Percentiles rank a stretch among this genome's conserved stretches.
Evolutionary conservation across 2,113 vertebrate species (phyloP).

Genomic region (Odocoileus hemionus): DNA sequence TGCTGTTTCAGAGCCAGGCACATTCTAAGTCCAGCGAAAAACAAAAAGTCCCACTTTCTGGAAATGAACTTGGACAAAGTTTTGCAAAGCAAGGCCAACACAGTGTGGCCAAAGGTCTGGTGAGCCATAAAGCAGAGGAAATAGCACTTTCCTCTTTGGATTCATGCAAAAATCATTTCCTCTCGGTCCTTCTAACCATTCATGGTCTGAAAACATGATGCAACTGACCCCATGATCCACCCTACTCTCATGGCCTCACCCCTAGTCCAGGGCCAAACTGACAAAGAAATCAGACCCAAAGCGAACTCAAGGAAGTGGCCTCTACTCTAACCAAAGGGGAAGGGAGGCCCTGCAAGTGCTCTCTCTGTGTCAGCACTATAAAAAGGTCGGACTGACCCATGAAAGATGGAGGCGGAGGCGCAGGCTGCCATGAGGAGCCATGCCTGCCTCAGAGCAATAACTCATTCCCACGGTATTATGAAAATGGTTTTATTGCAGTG

Average conservation of each 20-base stretch:
- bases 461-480: constrained; percentile 80
- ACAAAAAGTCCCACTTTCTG: constrained; percentile 3
- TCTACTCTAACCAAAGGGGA: constrained; percentile 82
- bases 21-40: neutral
- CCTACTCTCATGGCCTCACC: constrained; percentile 7
- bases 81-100: constrained; percentile 33
- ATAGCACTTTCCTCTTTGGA: neutral
- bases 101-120: neutral
- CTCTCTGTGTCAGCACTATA: constrained; percentile 83
- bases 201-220: constrained; percentile 47
- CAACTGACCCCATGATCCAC: constrained; percentile 53
- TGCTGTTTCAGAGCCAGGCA: neutral
- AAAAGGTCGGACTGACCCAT: constrained; percentile 80
- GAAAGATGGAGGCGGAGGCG: constrained; percentile 82
- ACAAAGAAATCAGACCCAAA: constrained; percentile 80
- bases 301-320: constrained; percentile 69
- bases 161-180: constrained; percentile 55
- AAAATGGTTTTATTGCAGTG: constrained; percentile 83
- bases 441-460: constrained; percentile 78
- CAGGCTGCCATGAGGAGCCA: constrained; percentile 78
- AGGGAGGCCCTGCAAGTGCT: constrained; percentile 78
- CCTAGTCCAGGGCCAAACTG: neutral
- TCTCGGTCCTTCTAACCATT: constrained; percentile 61
- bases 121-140: constrained; percentile 57
- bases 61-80: constrained; percentile 1